Percentiles rank a stretch among this genome's conserved stretches.
phyloP scores from a whole-genome alignment of 2,888 invertebrate genomes.

The Xestia rhomboidea region DNA sequence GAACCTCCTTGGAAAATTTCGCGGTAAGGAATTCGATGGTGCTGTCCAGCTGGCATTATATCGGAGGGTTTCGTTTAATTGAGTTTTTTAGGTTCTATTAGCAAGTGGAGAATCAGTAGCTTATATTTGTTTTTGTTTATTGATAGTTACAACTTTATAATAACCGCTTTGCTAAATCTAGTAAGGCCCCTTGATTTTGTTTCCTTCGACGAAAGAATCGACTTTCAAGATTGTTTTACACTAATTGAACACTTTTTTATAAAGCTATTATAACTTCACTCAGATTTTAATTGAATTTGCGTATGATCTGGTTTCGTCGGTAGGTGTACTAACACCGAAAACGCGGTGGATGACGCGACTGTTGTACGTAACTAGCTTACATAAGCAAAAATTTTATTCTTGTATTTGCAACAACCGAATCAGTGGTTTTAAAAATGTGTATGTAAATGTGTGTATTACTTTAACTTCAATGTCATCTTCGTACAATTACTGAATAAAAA shows the following conservation, averaged over 20 bases:
- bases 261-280: conserved; percentile 7
- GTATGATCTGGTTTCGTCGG: conserved; percentile 39
- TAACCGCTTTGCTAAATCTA: not conserved
- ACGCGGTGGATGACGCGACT: conserved; percentile 11
- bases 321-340: not conserved
- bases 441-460: not conserved
- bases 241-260: conserved; percentile 15
- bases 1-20: not conserved
- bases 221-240: not conserved
- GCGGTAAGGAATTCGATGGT: not conserved
- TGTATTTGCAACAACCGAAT: conserved; percentile 17
- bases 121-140: no score
- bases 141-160: not conserved
- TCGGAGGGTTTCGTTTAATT: no score
- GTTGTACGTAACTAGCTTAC: conserved; percentile 26
- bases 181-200: not conserved
- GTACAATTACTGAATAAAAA: conserved; percentile 8
- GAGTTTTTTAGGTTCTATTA: no score
- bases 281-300: conserved; percentile 19
- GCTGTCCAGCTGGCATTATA: not conserved
- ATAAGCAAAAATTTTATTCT: conserved; percentile 39
- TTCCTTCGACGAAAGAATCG: conserved; percentile 2
- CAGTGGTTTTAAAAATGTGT: conserved; percentile 41
- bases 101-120: no score
- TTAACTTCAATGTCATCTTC: conserved; percentile 5